Base-by-base conservation (phyloP, 2,888 invertebrate genomes). In the Lagria hirta region DNA sequence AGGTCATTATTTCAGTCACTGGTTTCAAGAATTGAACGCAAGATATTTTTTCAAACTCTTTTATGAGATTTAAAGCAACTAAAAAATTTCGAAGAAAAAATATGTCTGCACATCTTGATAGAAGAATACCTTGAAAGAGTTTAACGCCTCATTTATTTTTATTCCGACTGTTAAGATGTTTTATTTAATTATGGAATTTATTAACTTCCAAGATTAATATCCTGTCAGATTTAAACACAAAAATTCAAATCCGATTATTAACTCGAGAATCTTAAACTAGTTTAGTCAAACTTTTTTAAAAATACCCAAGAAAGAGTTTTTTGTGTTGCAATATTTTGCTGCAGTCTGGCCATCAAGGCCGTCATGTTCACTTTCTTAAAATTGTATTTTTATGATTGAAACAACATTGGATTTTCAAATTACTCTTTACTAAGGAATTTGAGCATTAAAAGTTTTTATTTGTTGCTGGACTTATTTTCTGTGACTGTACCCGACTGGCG, bases 301-400 rank as follows among this genome's bases (percentile, higher is more conserved):
- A 22, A 22, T 22, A 8, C 3, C 11, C 12, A 24, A 24, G 4
- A 13, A 24, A 12, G 24, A 24, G 12, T 4, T 40, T 40, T 40
- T 33, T 33, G 32, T 26, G 28, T 28, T 4, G n/a, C n/a, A n/a
- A n/a, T n/a, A n/a, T 14, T 44, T 42, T 48, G 47, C 34, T 38
- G 38, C 43, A 43, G 52, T 55, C 51, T 55, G 44, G 48, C 47
- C 49, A 36, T 47, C 60, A 63, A 63, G 62, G 62, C 49, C 57
- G 54, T 43, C 62, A 45, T 58, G 62, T 63, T 61, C 52, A 57
- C 60, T 60, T 62, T 62, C 61, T 58, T 62, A 56, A 52, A 48
- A 52, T 53, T 55, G 48, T 43, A 49, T 51, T 54, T 56, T 57
- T 55, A 54, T 52, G 48, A 51, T 51, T 52, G 53, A 46, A 37